A percentile compares a stretch with the other conserved stretches of the same genome.
Evolutionary conservation across 1,140 invertebrate genomes (phyloP).

Genomic region (Bombus terrestris): DNA sequence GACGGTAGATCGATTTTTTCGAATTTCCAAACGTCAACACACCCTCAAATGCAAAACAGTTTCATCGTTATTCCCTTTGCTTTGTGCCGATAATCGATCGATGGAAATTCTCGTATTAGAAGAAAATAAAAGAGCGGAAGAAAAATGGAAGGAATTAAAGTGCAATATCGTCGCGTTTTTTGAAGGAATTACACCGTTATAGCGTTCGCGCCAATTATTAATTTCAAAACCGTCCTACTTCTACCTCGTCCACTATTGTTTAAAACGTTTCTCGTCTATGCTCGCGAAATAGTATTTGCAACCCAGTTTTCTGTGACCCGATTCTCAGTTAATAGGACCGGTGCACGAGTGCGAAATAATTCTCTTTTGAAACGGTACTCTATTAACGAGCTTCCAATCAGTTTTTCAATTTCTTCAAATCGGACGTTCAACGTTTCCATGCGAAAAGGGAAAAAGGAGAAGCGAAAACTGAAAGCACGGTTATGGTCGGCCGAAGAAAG

Average conservation of each 20-base stretch:
- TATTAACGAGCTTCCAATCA: conserved; percentile 37
- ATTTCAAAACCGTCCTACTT: background rate
- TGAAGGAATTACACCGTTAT: conserved; percentile 17
- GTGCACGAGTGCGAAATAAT: conserved; percentile 41
- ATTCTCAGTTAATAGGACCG: conserved; percentile 37
- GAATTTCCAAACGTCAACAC: conserved; percentile 13
- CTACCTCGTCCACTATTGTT: conserved; percentile 2
- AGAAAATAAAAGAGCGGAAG: background rate
- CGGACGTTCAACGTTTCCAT: background rate
- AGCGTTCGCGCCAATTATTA: conserved; percentile 14
- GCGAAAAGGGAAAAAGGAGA: too few species aligned
- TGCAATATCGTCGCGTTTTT: background rate
- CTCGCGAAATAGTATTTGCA: conserved; percentile 31
- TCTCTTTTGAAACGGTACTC: conserved; percentile 17
- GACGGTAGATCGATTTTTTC: conserved; percentile 33
- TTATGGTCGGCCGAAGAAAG: background rate
- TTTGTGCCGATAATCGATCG: conserved; percentile 17
- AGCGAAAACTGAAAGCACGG: background rate
- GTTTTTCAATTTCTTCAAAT: conserved; percentile 27
- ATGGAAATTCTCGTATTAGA: conserved; percentile 20
- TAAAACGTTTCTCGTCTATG: conserved; percentile 18
- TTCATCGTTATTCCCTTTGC: conserved; percentile 32
- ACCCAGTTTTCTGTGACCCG: conserved; percentile 41
- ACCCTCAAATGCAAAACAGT: conserved; percentile 28
- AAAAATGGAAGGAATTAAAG: background rate